A percentile compares a stretch with the other conserved stretches of the same genome.
Conservation (phyloP, 2,113 vertebrate genomes). For the Amphiprion ocellaris region DNA sequence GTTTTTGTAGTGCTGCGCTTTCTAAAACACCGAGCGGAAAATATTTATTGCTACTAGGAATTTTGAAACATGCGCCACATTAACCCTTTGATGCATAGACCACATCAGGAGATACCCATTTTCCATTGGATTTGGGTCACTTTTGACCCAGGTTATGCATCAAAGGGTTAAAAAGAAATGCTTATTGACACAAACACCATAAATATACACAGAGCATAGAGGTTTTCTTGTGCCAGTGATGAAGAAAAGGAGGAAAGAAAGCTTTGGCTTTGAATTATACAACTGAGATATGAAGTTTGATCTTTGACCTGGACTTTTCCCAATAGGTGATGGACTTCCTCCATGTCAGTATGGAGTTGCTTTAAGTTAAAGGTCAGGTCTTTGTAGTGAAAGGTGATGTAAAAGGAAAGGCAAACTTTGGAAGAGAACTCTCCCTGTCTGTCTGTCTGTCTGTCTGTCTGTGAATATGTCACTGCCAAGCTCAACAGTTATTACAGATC, state of each 20-base stretch:
- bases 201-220: not conserved
- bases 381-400: slow-evolving; percentile 37
- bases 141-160: too few species aligned
- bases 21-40: not conserved
- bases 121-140: too few species aligned
- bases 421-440: not conserved
- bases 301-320: not conserved
- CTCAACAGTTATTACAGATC: not conserved
- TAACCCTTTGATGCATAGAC: too few species aligned
- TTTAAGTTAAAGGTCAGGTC: slow-evolving; percentile 35
- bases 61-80: not conserved
- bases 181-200: not conserved
- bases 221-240: not conserved
- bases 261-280: not conserved
- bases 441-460: not conserved
- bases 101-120: too few species aligned
- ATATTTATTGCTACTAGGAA: slow-evolving; percentile 10
- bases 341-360: not conserved
- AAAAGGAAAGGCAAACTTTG: slow-evolving; percentile 10
- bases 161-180: not conserved
- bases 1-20: not conserved
- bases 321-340: not conserved
- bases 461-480: not conserved
- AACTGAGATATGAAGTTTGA: not conserved
- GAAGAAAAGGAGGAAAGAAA: not conserved